These are phyloP conservation scores for Drosophila lini DNA, from an alignment of 1,140 invertebrate species.

Conservation along the genomic window DNA sequence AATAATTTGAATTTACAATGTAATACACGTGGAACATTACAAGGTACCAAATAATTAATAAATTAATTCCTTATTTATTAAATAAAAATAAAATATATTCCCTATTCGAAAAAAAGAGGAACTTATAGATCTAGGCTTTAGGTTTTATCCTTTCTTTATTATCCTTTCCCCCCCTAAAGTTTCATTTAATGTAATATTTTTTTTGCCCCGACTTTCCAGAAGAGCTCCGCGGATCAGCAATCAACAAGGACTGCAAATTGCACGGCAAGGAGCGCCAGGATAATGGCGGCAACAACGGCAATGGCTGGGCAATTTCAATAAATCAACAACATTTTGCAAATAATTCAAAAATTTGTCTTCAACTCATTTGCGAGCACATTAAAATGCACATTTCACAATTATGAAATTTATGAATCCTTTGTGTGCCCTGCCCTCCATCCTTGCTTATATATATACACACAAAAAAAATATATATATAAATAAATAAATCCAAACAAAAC, in stretches of 20 bases:
- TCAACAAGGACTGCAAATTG: slow-evolving; percentile 47
- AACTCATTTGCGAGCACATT: slow-evolving; percentile 60
- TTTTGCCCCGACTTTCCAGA: neutral
- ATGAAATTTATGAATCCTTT: slow-evolving; percentile 72
- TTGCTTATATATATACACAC: slow-evolving; percentile 48
- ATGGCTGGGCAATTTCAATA: slow-evolving; percentile 52
- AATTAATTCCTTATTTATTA: neutral
- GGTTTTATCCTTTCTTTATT: neutral
- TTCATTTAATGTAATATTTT: slow-evolving; percentile 9
- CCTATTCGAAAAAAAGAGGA: neutral
- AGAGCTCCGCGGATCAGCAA: slow-evolving; percentile 53
- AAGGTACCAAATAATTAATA: too few species aligned
- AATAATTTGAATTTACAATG: too few species aligned
- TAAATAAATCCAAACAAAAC: slow-evolving; percentile 13
- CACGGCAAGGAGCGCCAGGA: slow-evolving; percentile 11
- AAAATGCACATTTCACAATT: slow-evolving; percentile 65
- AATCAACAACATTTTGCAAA: slow-evolving; percentile 52
- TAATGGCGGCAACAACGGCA: slow-evolving; percentile 12
- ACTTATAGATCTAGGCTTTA: neutral
- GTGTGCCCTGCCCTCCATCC: slow-evolving; percentile 17
- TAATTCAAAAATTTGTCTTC: slow-evolving; percentile 56
- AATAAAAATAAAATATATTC: neutral
- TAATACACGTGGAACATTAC: too few species aligned
- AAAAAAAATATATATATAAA: slow-evolving; percentile 6
- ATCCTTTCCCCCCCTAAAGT: neutral